Evolutionary conservation across 2,888 invertebrate species (phyloP), one percentile per base, ranked within the genome.

Genomic region (Heterodera filipjevi): DNA sequence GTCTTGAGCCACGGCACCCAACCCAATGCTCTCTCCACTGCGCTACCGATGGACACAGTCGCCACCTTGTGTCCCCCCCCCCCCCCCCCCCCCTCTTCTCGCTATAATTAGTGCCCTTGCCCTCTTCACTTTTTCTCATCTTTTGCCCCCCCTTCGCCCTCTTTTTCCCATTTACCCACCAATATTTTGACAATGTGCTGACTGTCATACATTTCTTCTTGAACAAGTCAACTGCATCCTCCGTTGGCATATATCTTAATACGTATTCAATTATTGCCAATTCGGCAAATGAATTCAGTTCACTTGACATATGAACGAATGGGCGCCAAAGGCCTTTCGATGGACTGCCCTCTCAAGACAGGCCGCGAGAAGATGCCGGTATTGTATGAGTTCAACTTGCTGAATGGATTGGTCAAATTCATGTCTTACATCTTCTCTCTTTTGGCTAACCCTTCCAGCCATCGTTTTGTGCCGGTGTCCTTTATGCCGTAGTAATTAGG

Each of bases 131-230:
- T 39, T 39, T 39, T 39, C 8, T 6, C 39, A 39, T 39, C 39
- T 12, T 39, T 39, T 39, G 39, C 39, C 39, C 39, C 39, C 39
- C 39, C 39, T 39, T 39, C 39, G 39, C 39, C 39, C 8, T 12
- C 12, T 39, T 39, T 39, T 12, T 12, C 2, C 39, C 39, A 3
- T 49, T 49, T 49, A 66, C 46, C 14, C 32, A 75, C 88, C 88
- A 88, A 80, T 88, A 88, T 85, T 89, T 89, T 19, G 86, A 86
- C 8, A 89, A 81, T 16, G 87, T 87, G 74, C 86, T 85, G 32
- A 86, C 87, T 64, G 89, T 89, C 89, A 89, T 87, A 80, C 85
- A 88, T 75, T 85, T 79, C 79, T 89, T 89, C 80, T 87, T 89
- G 84, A 86, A 89, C 86, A 89, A 84, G 77, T 87, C 86, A 53